Evolutionary conservation across 2,888 invertebrate species (phyloP).

Genomic region (Antheraea yamamai): DNA sequence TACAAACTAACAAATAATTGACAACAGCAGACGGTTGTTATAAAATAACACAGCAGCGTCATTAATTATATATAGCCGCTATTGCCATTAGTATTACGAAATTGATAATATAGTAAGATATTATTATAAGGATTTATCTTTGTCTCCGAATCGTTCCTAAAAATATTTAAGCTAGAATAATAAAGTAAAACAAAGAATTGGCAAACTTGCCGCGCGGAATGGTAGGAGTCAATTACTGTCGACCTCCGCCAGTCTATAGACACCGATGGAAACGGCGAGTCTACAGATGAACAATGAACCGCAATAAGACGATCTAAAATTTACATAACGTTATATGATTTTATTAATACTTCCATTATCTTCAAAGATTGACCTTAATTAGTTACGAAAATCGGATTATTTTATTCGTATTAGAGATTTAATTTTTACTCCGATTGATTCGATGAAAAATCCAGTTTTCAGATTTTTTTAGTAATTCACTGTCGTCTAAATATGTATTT

Average conservation of each 20-base stretch:
- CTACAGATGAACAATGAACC: conserved; percentile 54
- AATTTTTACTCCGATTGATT: background rate
- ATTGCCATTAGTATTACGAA: no score
- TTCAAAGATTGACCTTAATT: conserved; percentile 7
- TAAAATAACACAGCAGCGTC: no score
- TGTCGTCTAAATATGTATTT: no score
- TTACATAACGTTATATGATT: conserved; percentile 43
- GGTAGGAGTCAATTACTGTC: conserved; percentile 37
- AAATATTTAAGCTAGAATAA: background rate
- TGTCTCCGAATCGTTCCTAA: background rate
- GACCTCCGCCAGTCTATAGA: conserved; percentile 37
- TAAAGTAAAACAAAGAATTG: conserved; percentile 27
- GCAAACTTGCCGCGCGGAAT: conserved; percentile 21
- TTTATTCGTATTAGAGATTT: background rate
- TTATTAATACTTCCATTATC: background rate
- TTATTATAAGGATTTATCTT: background rate
- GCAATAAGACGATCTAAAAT: conserved; percentile 41
- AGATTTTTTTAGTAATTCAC: background rate
- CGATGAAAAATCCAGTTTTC: background rate
- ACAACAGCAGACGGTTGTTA: no score
- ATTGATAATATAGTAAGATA: background rate
- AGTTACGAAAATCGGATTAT: background rate
- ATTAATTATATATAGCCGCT: no score
- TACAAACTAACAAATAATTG: no score
- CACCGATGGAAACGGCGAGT: conserved; percentile 49